Evolutionary conservation across 2,113 vertebrate genomes (phyloP).

Genomic region (Psittacula cyanocephala): DNA sequence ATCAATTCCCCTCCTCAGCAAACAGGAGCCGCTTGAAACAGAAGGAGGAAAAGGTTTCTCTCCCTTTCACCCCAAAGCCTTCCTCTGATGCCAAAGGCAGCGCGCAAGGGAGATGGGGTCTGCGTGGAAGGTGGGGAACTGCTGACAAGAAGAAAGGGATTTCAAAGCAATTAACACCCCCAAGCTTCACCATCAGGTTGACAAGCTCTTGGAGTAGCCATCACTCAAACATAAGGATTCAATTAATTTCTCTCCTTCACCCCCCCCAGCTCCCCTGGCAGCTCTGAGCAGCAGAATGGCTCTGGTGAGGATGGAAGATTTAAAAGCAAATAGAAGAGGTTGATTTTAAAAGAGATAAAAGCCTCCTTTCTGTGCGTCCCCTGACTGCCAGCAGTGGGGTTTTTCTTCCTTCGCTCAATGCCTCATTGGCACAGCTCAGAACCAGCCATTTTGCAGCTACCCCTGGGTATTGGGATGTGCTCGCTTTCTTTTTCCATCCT

Average conservation of each 20-base stretch:
- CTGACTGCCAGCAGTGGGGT: background rate
- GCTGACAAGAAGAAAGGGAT: background rate
- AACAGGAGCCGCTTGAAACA: constrained; percentile 65
- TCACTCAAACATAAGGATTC: constrained; percentile 60
- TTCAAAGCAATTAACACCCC: constrained; percentile 41
- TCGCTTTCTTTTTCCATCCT: background rate
- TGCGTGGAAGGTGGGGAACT: background rate
- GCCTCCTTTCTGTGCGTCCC: background rate
- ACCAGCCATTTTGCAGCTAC: constrained; percentile 38
- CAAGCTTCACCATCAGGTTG: constrained; percentile 39
- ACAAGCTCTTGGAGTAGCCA: constrained; percentile 54
- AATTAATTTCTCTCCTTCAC: constrained; percentile 8
- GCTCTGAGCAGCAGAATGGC: background rate
- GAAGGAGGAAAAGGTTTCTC: constrained; percentile 40
- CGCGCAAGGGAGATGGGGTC: background rate
- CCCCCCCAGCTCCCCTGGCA: background rate
- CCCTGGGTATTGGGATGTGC: background rate
- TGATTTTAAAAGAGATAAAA: constrained; percentile 42
- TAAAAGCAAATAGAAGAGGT: constrained; percentile 50
- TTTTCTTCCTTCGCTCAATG: background rate
- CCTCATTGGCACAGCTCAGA: constrained; percentile 44
- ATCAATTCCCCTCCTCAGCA: constrained; percentile 79
- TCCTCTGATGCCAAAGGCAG: background rate
- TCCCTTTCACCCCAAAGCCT: background rate
- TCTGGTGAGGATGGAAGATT: constrained; percentile 18